Percentiles rank a stretch among this genome's conserved stretches.
Conservation (phyloP, 2,797 vertebrate species). For the Intellagama lesueurii region DNA sequence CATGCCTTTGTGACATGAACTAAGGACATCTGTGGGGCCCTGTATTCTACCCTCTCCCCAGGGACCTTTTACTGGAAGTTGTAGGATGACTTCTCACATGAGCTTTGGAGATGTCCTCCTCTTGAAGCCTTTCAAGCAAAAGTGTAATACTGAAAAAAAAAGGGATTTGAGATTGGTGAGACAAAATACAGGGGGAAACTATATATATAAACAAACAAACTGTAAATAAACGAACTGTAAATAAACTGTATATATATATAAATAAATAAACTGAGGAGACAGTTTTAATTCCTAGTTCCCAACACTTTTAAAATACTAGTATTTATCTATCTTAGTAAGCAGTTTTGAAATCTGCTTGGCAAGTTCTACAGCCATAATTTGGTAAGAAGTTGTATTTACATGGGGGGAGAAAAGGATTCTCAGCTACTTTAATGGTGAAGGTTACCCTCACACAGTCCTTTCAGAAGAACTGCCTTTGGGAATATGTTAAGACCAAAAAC, state of each 20-base stretch:
- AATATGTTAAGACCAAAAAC: neutral
- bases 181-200: neutral
- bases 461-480: neutral
- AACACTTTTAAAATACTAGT: neutral
- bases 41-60: neutral
- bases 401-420: neutral
- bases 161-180: neutral
- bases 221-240: no score
- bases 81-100: neutral
- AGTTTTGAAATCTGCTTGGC: neutral
- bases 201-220: no score
- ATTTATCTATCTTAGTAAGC: neutral
- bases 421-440: neutral
- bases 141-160: neutral
- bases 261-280: no score
- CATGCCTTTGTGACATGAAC: neutral
- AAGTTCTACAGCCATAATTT: neutral
- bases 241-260: no score
- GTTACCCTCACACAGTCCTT: neutral
- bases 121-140: neutral
- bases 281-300: neutral
- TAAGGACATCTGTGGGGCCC: neutral
- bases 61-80: neutral
- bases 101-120: neutral
- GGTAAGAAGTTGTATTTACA: neutral